A percentile compares a stretch with the other conserved stretches of the same genome.
Conservation (phyloP, 2,113 vertebrate species). For the Cephalopholis sonnerati region DNA sequence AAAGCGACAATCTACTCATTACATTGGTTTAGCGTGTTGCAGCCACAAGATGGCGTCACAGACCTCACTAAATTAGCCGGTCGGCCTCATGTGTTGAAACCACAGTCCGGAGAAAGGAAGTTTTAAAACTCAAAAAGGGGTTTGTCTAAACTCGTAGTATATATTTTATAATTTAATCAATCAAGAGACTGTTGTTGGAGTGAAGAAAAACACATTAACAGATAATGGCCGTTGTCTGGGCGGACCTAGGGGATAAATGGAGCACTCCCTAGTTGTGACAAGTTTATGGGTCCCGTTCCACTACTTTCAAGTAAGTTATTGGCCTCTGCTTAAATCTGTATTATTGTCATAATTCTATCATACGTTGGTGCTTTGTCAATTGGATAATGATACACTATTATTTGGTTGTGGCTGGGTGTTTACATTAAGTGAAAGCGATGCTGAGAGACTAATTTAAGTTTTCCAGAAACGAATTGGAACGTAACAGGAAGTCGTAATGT, state of each 20-base stretch:
- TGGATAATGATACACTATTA: accelerated
- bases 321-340: accelerated
- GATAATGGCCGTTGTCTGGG: neutral
- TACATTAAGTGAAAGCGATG: neutral
- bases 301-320: neutral
- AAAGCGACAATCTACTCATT: neutral
- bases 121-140: neutral
- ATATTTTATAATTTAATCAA: neutral
- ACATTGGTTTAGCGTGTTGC: accelerated
- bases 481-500: slow-evolving; percentile 40
- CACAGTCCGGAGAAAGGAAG: neutral
- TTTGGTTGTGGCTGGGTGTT: accelerated
- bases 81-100: neutral
- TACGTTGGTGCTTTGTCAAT: accelerated
- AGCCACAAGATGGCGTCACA: slow-evolving; percentile 68
- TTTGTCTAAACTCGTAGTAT: neutral
- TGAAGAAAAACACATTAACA: neutral
- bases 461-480: slow-evolving; percentile 18
- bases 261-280: slow-evolving; percentile 24
- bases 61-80: neutral
- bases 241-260: slow-evolving; percentile 29
- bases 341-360: accelerated
- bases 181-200: neutral
- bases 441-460: neutral
- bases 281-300: slow-evolving; percentile 29